These are phyloP conservation scores for Callinectes sapidus DNA, from an alignment of 2,888 invertebrate species.

Conservation along the genomic window DNA sequence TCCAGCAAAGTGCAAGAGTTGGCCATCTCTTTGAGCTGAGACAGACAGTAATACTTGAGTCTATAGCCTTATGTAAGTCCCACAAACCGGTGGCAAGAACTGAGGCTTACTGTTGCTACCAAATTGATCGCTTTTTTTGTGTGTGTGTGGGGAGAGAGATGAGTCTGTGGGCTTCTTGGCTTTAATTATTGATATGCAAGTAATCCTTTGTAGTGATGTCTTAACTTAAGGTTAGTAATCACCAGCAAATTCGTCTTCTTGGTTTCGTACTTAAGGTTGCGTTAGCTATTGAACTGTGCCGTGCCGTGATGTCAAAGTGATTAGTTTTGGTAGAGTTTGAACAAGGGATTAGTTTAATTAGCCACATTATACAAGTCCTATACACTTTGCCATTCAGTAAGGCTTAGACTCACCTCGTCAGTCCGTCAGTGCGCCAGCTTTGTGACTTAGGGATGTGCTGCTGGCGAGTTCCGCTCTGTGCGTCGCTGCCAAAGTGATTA, in stretches of 20 bases:
- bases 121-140: neutral
- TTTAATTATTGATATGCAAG: too few species aligned
- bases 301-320: neutral
- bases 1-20: neutral
- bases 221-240: neutral
- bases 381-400: too few species aligned
- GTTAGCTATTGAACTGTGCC: too few species aligned
- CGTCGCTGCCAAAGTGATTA: neutral
- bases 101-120: too few species aligned
- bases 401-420: too few species aligned
- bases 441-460: too few species aligned
- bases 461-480: neutral
- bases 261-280: neutral
- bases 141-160: too few species aligned
- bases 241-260: neutral
- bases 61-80: neutral
- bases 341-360: neutral
- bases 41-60: neutral
- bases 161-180: too few species aligned
- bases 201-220: neutral
- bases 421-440: too few species aligned
- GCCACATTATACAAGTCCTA: too few species aligned
- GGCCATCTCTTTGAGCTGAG: constrained; percentile 6
- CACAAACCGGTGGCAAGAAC: too few species aligned
- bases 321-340: neutral